These are phyloP conservation scores for Limenitis camilla DNA, from an alignment of 2,888 invertebrate genomes.

Conservation along the genomic window DNA sequence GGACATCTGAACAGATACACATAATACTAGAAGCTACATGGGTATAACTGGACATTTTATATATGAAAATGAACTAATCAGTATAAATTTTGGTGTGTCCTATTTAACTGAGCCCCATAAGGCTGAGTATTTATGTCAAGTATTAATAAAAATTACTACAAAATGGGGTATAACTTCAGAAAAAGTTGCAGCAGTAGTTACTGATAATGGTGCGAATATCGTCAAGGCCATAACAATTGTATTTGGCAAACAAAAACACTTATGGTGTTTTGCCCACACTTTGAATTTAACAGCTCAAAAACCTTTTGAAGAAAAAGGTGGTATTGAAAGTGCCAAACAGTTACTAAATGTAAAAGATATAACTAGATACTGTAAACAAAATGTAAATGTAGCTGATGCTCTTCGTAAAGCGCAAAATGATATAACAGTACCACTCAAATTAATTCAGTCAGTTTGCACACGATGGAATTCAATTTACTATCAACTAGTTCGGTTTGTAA, in stretches of 20 bases:
- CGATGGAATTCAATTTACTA: conserved; percentile 6
- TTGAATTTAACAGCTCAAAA: conserved; percentile 25
- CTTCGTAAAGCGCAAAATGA: conserved; percentile 7
- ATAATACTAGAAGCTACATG: not conserved
- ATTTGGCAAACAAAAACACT: conserved; percentile 26
- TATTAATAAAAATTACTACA: conserved; percentile 1
- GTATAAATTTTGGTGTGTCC: conserved; percentile 2
- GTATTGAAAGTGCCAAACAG: conserved; percentile 25
- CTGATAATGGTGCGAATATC: conserved; percentile 29
- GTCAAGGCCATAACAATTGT: conserved; percentile 25
- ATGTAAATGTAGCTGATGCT: conserved; percentile 24
- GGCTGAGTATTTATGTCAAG: conserved; percentile 1
- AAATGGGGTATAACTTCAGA: not conserved
- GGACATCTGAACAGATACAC: not conserved
- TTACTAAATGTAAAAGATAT: conserved; percentile 24
- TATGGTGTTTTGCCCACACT: conserved; percentile 25
- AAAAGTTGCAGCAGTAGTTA: conserved; percentile 12
- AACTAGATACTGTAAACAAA: conserved; percentile 28
- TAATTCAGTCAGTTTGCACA: conserved; percentile 3
- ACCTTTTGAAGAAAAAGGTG: conserved; percentile 23
- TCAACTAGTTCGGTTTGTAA: conserved; percentile 2
- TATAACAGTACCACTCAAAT: conserved; percentile 3
- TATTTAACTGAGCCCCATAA: conserved; percentile 2
- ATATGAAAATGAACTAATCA: conserved; percentile 1
- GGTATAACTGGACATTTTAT: conserved; percentile 2